Evolutionary conservation across 2,888 invertebrate species (phyloP), one percentile per base, ranked within the genome.

Genomic region (Cepaea hortensis): DNA sequence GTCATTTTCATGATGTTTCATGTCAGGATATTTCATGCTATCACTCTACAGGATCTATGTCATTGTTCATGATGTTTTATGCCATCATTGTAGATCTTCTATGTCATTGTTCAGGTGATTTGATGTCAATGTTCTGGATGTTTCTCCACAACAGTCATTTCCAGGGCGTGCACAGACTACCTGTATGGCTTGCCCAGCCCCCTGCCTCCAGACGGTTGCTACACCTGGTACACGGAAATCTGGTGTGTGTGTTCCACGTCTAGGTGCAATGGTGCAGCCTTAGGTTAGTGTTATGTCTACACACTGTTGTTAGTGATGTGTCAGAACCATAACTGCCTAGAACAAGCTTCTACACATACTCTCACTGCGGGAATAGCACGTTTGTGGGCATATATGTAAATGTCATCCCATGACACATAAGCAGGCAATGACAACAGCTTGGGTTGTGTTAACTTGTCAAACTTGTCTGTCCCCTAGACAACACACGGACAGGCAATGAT

Each of bases 151-250:
- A 61, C 86, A 88, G 88, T 83, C 65, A 81, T 88, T 15, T 77
- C 84, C 55, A 70, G 86, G 48, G 88, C 86, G 48, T 88, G 86
- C 20, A 80, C 76, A 11, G 68, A 83, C 70, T 23, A 70, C 61
- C 86, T 84, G 73, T 86, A 61, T 18, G 85, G 86, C 0, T 76
- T 88, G 65, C 88, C 88, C 15, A 62, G 61, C 18, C 88, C 88
- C 35, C 68, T 86, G 65, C 88, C 88, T 3, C 70, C 84, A 35
- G 87, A 88, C 70, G 87, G 87, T 18, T 88, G 88, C 75, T 88
- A 87, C 84, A 84, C n/a, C 4, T 88, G 85, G 79, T 84, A 85
- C 65, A 55, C 81, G 11, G 87, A 88, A 46, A 50, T 79, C 23
- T 88, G 88, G 88, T 87, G 88, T 82, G 85, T 88, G 15, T 87